These are phyloP conservation scores for Argya squamiceps DNA, from an alignment of 2,797 vertebrate species.

Conservation along the genomic window DNA sequence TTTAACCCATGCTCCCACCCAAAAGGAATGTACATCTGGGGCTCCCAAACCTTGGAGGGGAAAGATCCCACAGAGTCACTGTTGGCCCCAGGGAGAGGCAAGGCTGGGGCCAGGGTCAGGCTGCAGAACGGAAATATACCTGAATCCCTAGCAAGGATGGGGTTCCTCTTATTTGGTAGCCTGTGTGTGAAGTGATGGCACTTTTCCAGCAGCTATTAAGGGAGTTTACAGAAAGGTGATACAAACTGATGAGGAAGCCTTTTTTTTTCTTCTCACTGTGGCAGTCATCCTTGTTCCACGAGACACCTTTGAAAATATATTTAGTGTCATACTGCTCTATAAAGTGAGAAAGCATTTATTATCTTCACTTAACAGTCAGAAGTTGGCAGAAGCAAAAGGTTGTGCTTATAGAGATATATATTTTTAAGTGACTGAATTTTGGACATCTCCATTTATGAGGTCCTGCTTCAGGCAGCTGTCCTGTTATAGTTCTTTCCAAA, in stretches of 20 bases:
- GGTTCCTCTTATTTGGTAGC: not conserved
- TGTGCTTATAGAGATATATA: not conserved
- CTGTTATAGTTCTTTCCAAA: not conserved
- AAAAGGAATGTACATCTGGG: not conserved
- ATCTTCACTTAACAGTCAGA: not conserved
- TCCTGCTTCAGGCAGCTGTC: not conserved
- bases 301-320: constrained; percentile 26
- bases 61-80: not conserved
- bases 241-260: not conserved
- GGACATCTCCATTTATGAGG: not conserved
- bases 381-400: not conserved
- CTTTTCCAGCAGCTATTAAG: not conserved
- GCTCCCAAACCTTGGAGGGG: not conserved
- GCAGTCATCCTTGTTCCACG: not conserved
- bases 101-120: not conserved
- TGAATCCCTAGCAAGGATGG: not conserved
- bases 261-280: not conserved
- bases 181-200: not conserved
- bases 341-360: constrained; percentile 36
- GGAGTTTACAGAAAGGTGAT: not conserved
- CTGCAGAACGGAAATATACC: not conserved
- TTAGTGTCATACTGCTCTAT: not conserved
- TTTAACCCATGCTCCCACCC: rapidly evolving
- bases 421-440: not conserved
- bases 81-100: not conserved